Percentiles rank a stretch among this genome's conserved stretches.
phyloP scores from a whole-genome alignment of 2,888 invertebrate species.

The Uropetala carovei region DNA sequence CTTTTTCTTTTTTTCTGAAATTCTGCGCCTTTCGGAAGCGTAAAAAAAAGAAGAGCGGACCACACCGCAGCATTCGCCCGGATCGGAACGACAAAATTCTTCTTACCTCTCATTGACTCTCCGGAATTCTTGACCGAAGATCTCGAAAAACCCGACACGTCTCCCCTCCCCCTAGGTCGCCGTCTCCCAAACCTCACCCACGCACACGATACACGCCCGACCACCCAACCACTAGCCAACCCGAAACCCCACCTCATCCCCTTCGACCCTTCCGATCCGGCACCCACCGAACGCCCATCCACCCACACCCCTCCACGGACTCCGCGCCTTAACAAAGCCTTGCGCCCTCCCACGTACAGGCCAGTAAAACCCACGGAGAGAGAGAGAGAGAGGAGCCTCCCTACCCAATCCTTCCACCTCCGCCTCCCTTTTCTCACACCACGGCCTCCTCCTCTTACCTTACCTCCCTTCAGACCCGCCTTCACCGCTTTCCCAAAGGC shows the following conservation, averaged over 20 bases:
- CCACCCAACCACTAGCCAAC: conserved; percentile 38
- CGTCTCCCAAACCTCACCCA: neutral
- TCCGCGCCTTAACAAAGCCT: neutral
- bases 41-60: neutral
- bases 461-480: no score
- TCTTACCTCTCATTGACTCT: conserved; percentile 35
- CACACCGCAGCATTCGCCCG: neutral
- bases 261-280: no score
- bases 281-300: neutral
- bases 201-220: conserved; percentile 46
- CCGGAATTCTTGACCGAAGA: conserved; percentile 29
- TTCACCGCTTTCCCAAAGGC: no score
- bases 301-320: neutral
- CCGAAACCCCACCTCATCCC: neutral
- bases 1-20: neutral
- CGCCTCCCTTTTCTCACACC: no score
- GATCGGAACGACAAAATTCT: neutral
- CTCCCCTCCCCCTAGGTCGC: neutral
- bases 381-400: no score
- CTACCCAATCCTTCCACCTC: no score
- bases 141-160: neutral
- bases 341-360: neutral
- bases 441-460: no score
- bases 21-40: neutral
- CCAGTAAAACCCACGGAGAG: neutral